phyloP scores from a whole-genome alignment of 2,113 vertebrate species.

The Zosterops hypoxanthus region DNA sequence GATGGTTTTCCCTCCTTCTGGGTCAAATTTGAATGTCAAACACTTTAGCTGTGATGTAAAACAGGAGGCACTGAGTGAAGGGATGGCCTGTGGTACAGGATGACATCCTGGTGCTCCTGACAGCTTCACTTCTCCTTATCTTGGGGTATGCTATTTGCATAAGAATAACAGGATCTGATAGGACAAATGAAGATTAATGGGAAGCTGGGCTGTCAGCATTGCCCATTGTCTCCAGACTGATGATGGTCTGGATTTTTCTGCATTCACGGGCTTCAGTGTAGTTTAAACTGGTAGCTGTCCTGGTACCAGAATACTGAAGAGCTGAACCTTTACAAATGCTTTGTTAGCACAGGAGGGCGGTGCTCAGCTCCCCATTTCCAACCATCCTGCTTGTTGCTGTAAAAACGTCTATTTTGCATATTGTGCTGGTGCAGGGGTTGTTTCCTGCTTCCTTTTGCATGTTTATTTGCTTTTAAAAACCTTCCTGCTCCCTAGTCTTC shows the following conservation, averaged over 20 bases:
- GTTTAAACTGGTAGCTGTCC: neutral
- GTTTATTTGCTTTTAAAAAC: neutral
- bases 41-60: constrained; percentile 66
- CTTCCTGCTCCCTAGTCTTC: neutral
- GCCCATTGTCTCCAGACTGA: constrained; percentile 76
- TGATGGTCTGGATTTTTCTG: constrained; percentile 69
- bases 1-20: constrained; percentile 72
- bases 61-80: constrained; percentile 69
- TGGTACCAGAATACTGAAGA: neutral
- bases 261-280: neutral
- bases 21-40: constrained; percentile 72
- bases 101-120: constrained; percentile 59
- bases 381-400: neutral
- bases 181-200: constrained; percentile 85
- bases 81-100: constrained; percentile 5
- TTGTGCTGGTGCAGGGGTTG: neutral
- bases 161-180: constrained; percentile 81
- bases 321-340: neutral
- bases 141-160: constrained; percentile 73
- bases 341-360: neutral
- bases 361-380: neutral
- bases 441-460: neutral
- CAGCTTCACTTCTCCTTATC: constrained; percentile 50
- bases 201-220: constrained; percentile 71
- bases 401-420: neutral